Conservation (phyloP, 2,888 invertebrate genomes). For the Argyresthia goedartella region DNA sequence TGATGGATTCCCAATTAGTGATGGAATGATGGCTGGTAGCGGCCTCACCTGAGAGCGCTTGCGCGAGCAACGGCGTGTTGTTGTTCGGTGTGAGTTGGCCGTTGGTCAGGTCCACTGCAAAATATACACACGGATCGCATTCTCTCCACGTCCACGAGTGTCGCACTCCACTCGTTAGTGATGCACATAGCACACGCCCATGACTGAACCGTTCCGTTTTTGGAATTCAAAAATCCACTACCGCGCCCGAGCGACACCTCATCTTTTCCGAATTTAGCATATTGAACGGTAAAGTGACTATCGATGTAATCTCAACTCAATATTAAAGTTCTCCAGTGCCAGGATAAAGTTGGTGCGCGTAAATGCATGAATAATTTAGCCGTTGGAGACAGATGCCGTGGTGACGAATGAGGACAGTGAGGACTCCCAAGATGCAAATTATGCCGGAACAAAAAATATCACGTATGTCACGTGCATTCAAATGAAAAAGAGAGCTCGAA, state of each 20-base stretch:
- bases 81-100: constrained; percentile 96
- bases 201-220: constrained; percentile 63
- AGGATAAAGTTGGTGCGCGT: constrained; percentile 53
- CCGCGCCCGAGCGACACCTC: constrained; percentile 25
- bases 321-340: constrained; percentile 43
- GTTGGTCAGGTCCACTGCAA: constrained; percentile 95
- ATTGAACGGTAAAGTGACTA: constrained; percentile 53
- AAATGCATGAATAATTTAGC: constrained; percentile 67
- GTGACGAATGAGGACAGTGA: constrained; percentile 54
- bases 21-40: constrained; percentile 14
- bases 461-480: constrained; percentile 70
- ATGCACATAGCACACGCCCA: constrained; percentile 46
- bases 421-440: constrained; percentile 50
- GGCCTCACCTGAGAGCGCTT: constrained; percentile 92
- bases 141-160: constrained; percentile 56
- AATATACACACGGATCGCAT: constrained; percentile 75
- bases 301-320: constrained; percentile 53
- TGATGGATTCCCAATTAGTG: background rate
- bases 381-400: constrained; percentile 55
- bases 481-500: constrained; percentile 69
- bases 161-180: constrained; percentile 43
- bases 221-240: constrained; percentile 25
- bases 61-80: constrained; percentile 95
- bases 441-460: constrained; percentile 66
- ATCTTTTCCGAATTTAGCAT: constrained; percentile 43